phyloP scores from a whole-genome alignment of 2,888 invertebrate species.

The Lepidochitona cinerea region DNA sequence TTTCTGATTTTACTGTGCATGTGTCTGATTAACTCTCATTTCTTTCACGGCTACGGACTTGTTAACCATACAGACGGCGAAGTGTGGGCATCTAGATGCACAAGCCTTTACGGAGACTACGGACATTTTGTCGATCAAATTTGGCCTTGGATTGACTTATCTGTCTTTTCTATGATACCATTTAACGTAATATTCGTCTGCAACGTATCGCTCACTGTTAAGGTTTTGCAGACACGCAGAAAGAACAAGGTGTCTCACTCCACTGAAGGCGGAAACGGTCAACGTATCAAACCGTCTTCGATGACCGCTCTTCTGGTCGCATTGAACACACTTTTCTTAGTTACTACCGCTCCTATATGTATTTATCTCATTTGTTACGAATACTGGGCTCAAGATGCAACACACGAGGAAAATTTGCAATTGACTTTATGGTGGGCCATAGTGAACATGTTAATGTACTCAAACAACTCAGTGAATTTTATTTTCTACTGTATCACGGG shows the following conservation, averaged over 20 bases:
- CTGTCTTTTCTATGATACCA: conserved; percentile 50
- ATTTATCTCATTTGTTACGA: conserved; percentile 39
- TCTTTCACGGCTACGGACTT: conserved; percentile 42
- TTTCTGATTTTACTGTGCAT: conserved; percentile 29
- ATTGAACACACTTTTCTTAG: conserved; percentile 50
- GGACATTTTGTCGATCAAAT: conserved; percentile 26
- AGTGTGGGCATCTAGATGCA: too few relatives aligned
- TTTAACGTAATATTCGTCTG: conserved; percentile 46
- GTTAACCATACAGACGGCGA: too few relatives aligned
- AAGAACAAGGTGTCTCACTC: conserved; percentile 12
- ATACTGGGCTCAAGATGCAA: conserved; percentile 19
- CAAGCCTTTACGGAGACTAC: conserved; percentile 31
- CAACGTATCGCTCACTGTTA: conserved; percentile 48
- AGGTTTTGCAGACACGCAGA: conserved; percentile 35
- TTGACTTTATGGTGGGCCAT: conserved; percentile 42
- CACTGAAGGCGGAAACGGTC: background rate
- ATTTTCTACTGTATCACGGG: conserved; percentile 57
- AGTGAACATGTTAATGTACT: conserved; percentile 52
- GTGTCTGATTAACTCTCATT: conserved; percentile 42
- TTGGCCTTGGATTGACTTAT: conserved; percentile 62
- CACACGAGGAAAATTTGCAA: conserved; percentile 11
- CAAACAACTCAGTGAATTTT: conserved; percentile 54
- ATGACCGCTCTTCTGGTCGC: conserved; percentile 51
- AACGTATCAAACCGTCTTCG: conserved; percentile 32
- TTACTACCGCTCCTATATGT: conserved; percentile 45